Base-by-base conservation (phyloP, 1,140 invertebrate species). In the Drosophila ohnishii region DNA sequence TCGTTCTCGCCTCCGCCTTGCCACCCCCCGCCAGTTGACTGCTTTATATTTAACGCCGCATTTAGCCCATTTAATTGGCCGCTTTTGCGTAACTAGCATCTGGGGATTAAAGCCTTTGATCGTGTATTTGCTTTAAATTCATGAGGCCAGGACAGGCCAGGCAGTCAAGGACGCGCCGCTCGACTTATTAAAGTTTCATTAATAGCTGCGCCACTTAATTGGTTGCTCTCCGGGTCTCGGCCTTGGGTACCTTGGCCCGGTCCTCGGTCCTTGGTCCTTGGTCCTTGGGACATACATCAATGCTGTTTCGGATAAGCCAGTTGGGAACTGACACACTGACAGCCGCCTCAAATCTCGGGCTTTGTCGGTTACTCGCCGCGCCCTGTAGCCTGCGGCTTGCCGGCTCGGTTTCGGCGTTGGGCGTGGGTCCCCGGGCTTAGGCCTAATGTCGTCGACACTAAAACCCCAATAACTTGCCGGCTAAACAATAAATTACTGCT, bases 1-100 rank as follows among this genome's bases (percentile, higher is more conserved):
- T 63, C 75, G 39, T 35, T 32, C 11, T 44, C 35, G 35, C 44
- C 14, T 30, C 30, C 42, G 42, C 30, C 35, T 19, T 35, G 32
- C 35, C 60, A 42, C 42, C 56, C 47, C 22, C 19, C 53, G 39
- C 48, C 51, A 34, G 72, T 34, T 62, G 34, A 61, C 53, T 64
- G 65, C 65, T 73, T 63, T 75, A 69, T 71, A 87, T 83, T 88
- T 87, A 88, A 87, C 72, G 77, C 69, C 64, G 77, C 84, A 80
- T 83, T 87, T 87, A 87, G 76, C 72, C 75, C 69, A 75, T 75
- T 87, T 87, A 88, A 87, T 87, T 88, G 84, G 65, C 77, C 65
- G 80, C 72, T 88, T 87, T 75, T 66, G 63, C 69, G 70, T 80
- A 87, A 83, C 77, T 87, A 63, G 76, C 73, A 80, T 80, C 80